Percentiles rank a stretch among this genome's conserved stretches.
These are phyloP conservation scores for Campopleginae sp. DNA, from an alignment of 2,888 invertebrate genomes.

Conservation along the genomic window DNA sequence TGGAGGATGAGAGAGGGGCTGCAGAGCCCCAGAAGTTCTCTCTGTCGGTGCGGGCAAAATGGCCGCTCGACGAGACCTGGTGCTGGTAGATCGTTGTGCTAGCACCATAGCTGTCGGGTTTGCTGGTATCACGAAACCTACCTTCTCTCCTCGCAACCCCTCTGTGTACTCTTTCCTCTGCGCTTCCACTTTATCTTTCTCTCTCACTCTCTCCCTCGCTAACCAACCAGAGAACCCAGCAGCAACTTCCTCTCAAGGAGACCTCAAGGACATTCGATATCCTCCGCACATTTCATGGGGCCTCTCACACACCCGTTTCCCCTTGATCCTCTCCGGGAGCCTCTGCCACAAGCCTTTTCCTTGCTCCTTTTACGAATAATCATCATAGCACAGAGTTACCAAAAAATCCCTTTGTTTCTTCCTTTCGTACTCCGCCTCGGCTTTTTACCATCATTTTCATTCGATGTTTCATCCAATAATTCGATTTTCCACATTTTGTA, in stretches of 20 bases:
- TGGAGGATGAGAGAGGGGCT: conserved; percentile 72
- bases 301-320: conserved; percentile 46
- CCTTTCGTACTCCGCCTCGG: neutral
- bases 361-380: conserved; percentile 38
- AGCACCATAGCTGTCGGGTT: conserved; percentile 71
- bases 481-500: neutral
- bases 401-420: neutral
- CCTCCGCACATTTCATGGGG: conserved; percentile 57
- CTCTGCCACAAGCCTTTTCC: conserved; percentile 11
- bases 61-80: conserved; percentile 79
- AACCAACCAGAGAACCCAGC: conserved; percentile 52
- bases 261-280: conserved; percentile 71
- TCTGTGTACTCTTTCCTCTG: conserved; percentile 57
- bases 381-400: conserved; percentile 11
- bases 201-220: conserved; percentile 2
- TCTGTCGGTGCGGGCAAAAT: conserved; percentile 79
- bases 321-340: conserved; percentile 40
- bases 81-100: conserved; percentile 75
- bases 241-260: conserved; percentile 65
- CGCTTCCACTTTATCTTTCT: conserved; percentile 40
- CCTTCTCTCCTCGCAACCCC: conserved; percentile 71
- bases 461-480: neutral
- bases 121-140: conserved; percentile 71
- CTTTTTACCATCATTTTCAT: neutral
- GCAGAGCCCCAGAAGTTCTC: conserved; percentile 68